phyloP scores from a whole-genome alignment of 2,797 vertebrate species.

The Ceyx erithaca region DNA sequence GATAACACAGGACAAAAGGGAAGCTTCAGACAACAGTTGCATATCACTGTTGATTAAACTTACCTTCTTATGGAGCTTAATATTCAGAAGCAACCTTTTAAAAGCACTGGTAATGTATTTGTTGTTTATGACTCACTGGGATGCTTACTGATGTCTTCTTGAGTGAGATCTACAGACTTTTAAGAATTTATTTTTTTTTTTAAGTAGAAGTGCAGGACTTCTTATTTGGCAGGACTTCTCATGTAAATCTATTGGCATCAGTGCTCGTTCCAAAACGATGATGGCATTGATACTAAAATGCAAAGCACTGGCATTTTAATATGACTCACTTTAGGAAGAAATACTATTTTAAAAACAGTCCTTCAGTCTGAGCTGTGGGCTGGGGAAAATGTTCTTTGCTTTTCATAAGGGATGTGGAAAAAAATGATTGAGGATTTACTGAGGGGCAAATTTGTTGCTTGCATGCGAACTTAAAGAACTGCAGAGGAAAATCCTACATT shows the following conservation, averaged over 20 bases:
- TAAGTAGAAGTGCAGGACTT: background rate
- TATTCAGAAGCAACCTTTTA: background rate
- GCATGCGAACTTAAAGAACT: background rate
- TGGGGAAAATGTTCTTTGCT: background rate
- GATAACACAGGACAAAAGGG: background rate
- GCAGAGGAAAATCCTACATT: background rate
- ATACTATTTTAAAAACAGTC: background rate
- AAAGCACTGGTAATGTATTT: background rate
- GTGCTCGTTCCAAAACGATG: background rate
- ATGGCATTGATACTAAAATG: conserved; percentile 3
- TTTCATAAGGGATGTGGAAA: conserved; percentile 3
- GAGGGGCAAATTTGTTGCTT: background rate
- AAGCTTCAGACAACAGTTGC: background rate
- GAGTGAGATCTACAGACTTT: background rate
- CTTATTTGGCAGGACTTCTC: background rate
- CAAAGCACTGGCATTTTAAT: conserved; percentile 14
- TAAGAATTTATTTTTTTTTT: background rate
- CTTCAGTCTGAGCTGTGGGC: background rate
- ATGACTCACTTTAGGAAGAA: conserved; percentile 30
- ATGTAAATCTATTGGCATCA: background rate
- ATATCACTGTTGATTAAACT: background rate
- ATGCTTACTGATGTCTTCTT: conserved; percentile 1
- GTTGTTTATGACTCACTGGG: background rate
- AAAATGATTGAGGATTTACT: background rate
- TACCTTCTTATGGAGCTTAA: background rate